Conservation (phyloP, 1,140 invertebrate genomes). For the Zaprionus taronus region DNA sequence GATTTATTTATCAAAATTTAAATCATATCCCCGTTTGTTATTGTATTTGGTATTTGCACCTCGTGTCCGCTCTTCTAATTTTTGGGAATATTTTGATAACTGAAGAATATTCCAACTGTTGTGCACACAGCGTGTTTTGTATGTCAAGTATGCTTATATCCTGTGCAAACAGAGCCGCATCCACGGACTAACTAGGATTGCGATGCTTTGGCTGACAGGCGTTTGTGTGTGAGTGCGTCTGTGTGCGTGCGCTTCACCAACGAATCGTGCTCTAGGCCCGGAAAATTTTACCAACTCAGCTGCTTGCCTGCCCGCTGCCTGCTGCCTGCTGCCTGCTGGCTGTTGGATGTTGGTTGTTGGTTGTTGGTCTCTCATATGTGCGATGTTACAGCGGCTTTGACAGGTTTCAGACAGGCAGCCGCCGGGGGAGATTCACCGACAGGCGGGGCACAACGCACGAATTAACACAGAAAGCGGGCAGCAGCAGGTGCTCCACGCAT, state of each 20-base stretch:
- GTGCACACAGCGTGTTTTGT: constrained; percentile 52
- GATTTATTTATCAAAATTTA: constrained; percentile 13
- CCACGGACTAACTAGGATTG: constrained; percentile 48
- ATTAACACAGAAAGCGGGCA: constrained; percentile 64
- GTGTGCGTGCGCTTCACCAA: constrained; percentile 69
- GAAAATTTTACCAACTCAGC: constrained; percentile 49
- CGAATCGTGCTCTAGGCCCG: constrained; percentile 61
- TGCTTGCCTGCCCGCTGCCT: constrained; percentile 35
- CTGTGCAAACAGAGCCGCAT: constrained; percentile 53
- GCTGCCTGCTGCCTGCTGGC: constrained; percentile 36
- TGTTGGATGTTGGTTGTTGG: neutral
- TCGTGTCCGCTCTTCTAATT: constrained; percentile 14
- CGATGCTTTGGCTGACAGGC: constrained; percentile 24
- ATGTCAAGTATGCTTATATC: constrained; percentile 63
- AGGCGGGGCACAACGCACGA: constrained; percentile 70
- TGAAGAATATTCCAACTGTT: constrained; percentile 24
- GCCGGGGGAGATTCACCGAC: constrained; percentile 42
- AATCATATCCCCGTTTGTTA: neutral
- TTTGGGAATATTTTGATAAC: constrained; percentile 37
- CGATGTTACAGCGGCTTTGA: constrained; percentile 48
- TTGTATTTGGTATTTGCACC: constrained; percentile 1
- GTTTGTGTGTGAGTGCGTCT: constrained; percentile 39
- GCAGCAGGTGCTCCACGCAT: constrained; percentile 68
- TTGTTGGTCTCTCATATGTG: constrained; percentile 17
- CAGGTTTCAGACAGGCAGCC: constrained; percentile 65